Base-by-base conservation (phyloP, 2,113 vertebrate genomes). In the Chamaetylas fuelleborni region DNA sequence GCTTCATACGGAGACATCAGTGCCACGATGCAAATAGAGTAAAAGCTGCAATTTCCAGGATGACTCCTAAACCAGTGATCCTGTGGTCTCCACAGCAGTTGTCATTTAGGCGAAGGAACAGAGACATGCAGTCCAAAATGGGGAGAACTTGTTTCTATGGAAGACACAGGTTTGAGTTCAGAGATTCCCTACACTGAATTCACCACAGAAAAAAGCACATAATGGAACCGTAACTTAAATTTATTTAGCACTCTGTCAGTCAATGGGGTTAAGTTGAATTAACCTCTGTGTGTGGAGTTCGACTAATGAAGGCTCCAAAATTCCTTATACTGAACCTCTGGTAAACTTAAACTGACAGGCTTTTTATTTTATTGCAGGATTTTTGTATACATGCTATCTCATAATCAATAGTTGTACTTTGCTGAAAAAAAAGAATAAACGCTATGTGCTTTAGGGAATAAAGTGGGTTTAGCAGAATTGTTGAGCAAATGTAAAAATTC, bases 401-500 rank as follows among this genome's bases (percentile, higher is more conserved):
- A 77, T 65, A 83, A 92, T 72, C 76, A 88, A 83, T 76, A 88
- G 40, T n/a, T 85, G 38, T 48, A 56, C 47, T 80, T 93, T 14
- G 24, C 29, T 79, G 43, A 40, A 88, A 51, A 86, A 80, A 71
- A 31, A 74, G 25, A 74, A 76, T 62, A 71, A 93, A 82, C 0
- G 0, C 5, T 33, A 38, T 0, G 0, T 81, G 66, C 71, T 95
- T 80, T 65, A 86, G 80, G 40, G 83, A 95, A 77, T 83, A 81
- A 83, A 61, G 42, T 36, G 22, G 14, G 19, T 88, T 69, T 77
- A 88, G 34, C 58, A 86, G 42, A 91, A 61, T 19, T 57, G 58
- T 77, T 88, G 66, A 80, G 31, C 36, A 93, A 65, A 92, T 93
- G 62, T 80, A 54, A 90, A 93, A 92, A 95, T 88, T 82, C n/a